Evolutionary conservation across 2,113 vertebrate genomes (phyloP).

Genomic region (Sebastes schlegelii): DNA sequence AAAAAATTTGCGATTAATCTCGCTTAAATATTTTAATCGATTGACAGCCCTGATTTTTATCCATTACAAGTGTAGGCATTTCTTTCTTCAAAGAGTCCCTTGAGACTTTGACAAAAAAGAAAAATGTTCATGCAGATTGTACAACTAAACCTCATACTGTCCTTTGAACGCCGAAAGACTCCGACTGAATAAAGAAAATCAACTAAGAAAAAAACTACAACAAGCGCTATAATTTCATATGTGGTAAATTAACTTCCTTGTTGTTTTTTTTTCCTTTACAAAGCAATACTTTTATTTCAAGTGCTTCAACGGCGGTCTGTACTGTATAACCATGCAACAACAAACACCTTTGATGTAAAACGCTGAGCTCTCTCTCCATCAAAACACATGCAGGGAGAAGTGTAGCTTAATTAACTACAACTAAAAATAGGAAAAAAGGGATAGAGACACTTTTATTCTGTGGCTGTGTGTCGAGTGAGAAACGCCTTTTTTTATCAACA

Average conservation of each 20-base stretch:
- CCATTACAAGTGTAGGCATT: neutral
- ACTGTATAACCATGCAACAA: slow-evolving; percentile 16
- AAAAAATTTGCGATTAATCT: too few species aligned
- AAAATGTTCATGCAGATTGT: neutral
- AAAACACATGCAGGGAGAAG: neutral
- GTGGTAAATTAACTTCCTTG: neutral
- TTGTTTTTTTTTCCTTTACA: slow-evolving; percentile 8
- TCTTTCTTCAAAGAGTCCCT: neutral
- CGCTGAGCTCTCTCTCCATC: slow-evolving; percentile 3
- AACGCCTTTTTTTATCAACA: slow-evolving; percentile 11
- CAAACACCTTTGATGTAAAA: slow-evolving; percentile 44
- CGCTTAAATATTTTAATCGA: too few species aligned
- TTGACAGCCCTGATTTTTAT: neutral
- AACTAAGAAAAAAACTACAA: slow-evolving; percentile 4
- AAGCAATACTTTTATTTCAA: neutral
- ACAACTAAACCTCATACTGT: slow-evolving; percentile 9
- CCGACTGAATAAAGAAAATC: slow-evolving; percentile 2
- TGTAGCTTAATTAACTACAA: slow-evolving; percentile 50
- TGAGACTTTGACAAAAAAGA: slow-evolving; percentile 1
- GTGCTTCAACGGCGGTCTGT: neutral
- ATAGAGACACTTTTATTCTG: neutral
- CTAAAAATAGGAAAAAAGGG: slow-evolving; percentile 40
- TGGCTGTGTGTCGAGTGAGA: slow-evolving; percentile 12
- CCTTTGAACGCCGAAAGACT: slow-evolving; percentile 3
- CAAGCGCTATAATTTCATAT: neutral